phyloP scores from a whole-genome alignment of 2,888 invertebrate genomes.

The Crocallis elinguaria region DNA sequence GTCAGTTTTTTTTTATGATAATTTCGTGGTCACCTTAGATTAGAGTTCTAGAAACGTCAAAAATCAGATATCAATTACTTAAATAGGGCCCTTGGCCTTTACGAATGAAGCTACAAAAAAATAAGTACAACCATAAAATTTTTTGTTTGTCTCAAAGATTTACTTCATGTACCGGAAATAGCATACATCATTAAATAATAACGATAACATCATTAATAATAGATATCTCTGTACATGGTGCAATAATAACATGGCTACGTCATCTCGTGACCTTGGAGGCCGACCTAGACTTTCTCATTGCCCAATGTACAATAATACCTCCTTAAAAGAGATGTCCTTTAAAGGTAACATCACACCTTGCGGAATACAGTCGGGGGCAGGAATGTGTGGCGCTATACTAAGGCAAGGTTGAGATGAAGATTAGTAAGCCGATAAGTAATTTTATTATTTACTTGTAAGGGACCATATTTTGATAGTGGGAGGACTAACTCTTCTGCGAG shows the following conservation, averaged over 20 bases:
- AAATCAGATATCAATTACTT: too few relatives aligned
- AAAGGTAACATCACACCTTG: constrained; percentile 29
- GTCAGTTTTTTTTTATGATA: too few relatives aligned
- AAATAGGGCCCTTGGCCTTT: too few relatives aligned
- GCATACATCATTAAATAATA: not conserved
- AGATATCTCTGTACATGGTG: not conserved
- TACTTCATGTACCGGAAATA: not conserved
- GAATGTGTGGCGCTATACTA: not conserved
- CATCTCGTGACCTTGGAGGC: constrained; percentile 23
- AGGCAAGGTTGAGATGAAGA: not conserved
- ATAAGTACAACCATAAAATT: too few relatives aligned
- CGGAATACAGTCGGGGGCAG: constrained; percentile 17
- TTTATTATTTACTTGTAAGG: too few relatives aligned
- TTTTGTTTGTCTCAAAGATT: too few relatives aligned
- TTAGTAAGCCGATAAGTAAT: too few relatives aligned
- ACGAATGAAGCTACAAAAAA: too few relatives aligned
- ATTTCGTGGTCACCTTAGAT: too few relatives aligned
- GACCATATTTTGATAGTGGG: too few relatives aligned
- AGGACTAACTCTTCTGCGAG: too few relatives aligned
- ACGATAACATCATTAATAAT: not conserved
- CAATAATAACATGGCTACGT: constrained; percentile 3
- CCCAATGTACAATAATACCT: constrained; percentile 18
- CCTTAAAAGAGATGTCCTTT: constrained; percentile 29
- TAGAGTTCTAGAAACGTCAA: too few relatives aligned
- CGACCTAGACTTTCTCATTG: constrained; percentile 26